A percentile compares a stretch with the other conserved stretches of the same genome.
Conservation (phyloP, 2,888 invertebrate species). For the Himalopsyche japonica region DNA sequence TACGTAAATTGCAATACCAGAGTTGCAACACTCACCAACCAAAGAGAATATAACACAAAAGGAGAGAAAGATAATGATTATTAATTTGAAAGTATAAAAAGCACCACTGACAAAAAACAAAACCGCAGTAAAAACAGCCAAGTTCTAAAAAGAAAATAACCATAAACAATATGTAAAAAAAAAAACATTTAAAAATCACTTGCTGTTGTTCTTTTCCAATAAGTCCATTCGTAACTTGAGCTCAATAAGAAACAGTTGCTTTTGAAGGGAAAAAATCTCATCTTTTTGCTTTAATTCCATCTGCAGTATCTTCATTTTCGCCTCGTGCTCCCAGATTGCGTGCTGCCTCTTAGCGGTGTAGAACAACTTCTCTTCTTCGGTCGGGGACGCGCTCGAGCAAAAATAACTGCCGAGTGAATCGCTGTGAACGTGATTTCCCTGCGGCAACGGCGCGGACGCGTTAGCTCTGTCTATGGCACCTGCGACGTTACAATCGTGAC, state of each 20-base stretch:
- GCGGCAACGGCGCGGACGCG: slow-evolving; percentile 6
- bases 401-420: slow-evolving; percentile 24
- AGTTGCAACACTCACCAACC: no score
- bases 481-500: background rate
- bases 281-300: slow-evolving; percentile 58
- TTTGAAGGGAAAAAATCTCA: slow-evolving; percentile 58
- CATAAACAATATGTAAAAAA: background rate
- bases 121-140: background rate
- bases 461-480: background rate
- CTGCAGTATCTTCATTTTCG: slow-evolving; percentile 58
- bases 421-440: slow-evolving; percentile 20
- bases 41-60: no score
- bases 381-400: slow-evolving; percentile 42
- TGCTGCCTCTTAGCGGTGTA: slow-evolving; percentile 57
- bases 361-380: slow-evolving; percentile 53
- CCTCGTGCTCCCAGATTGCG: slow-evolving; percentile 58
- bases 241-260: slow-evolving; percentile 58
- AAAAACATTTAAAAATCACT: slow-evolving; percentile 43
- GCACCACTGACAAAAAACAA: background rate
- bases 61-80: no score
- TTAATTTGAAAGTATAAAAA: no score
- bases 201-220: slow-evolving; percentile 56
- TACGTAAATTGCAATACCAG: no score
- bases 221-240: slow-evolving; percentile 59
- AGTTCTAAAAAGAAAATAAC: background rate